Evolutionary conservation across 2,113 vertebrate species (phyloP).

Genomic region (Falcunculus frontatus): DNA sequence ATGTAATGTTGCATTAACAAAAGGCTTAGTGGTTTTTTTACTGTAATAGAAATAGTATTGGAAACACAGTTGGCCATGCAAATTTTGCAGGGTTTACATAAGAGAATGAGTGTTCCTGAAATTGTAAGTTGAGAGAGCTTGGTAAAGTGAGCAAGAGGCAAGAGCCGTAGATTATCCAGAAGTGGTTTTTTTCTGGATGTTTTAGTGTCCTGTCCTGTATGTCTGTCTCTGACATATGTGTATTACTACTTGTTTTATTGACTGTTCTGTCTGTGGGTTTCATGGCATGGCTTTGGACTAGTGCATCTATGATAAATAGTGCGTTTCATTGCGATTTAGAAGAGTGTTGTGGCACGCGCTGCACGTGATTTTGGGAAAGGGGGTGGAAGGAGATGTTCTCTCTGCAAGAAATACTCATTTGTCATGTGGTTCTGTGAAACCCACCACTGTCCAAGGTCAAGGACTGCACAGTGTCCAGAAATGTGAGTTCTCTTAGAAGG

Average conservation of each 20-base stretch:
- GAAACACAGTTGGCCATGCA: constrained; percentile 22
- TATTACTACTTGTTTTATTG: not conserved
- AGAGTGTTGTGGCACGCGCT: not conserved
- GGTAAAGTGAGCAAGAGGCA: not conserved
- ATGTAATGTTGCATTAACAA: constrained; percentile 51
- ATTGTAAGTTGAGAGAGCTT: not conserved
- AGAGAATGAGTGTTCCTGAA: not conserved
- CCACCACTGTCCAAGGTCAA: constrained; percentile 66
- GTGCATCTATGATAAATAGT: not conserved
- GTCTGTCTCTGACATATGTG: not conserved
- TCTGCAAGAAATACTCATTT: constrained; percentile 63
- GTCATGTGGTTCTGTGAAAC: constrained; percentile 61
- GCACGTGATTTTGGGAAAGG: not conserved
- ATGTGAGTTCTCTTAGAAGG: constrained; percentile 45
- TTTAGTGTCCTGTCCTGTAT: not conserved
- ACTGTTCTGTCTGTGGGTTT: not conserved
- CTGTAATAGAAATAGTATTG: constrained; percentile 33
- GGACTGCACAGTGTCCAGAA: constrained; percentile 63
- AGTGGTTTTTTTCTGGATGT: not conserved
- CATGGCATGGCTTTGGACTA: not conserved
- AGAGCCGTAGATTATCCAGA: not conserved
- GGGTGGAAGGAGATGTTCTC: constrained; percentile 40
- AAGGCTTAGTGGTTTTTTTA: not conserved
- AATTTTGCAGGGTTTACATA: constrained; percentile 42
- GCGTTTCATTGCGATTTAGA: constrained; percentile 15